A percentile compares a stretch with the other conserved stretches of the same genome.
Conservation (phyloP, 2,113 vertebrate genomes). For the Pelusios castaneus region DNA sequence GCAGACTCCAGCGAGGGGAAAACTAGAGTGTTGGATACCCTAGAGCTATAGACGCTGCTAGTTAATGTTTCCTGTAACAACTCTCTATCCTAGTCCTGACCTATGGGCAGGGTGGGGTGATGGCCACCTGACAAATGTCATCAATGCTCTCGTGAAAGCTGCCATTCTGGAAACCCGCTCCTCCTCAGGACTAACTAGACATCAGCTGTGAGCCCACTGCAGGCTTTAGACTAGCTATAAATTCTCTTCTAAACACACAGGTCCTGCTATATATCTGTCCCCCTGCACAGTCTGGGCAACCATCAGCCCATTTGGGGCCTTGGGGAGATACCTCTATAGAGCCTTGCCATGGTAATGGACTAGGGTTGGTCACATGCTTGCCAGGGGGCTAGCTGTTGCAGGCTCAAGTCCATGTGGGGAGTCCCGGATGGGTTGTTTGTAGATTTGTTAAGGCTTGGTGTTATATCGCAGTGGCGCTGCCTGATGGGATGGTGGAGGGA, state of each 20-base stretch:
- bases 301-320: not conserved
- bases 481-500: not conserved
- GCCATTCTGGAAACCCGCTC: not conserved
- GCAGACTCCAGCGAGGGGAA: not conserved
- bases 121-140: not conserved
- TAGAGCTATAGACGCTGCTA: not conserved
- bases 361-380: not conserved
- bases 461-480: not conserved
- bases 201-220: not conserved
- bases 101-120: not conserved
- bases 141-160: not conserved
- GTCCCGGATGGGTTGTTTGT: not conserved
- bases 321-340: not conserved
- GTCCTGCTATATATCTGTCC: not conserved
- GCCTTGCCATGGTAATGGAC: not conserved
- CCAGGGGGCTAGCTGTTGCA: not conserved
- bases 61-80: not conserved
- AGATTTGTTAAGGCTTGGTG: not conserved
- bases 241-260: not conserved
- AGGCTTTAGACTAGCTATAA: not conserved
- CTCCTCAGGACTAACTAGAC: not conserved
- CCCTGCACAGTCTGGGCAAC: not conserved
- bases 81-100: not conserved
- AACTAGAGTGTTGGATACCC: not conserved
- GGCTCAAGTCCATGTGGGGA: not conserved